Percentiles rank a stretch among this genome's conserved stretches.
phyloP scores from a whole-genome alignment of 2,113 vertebrate species.

The Heteronetta atricapilla region DNA sequence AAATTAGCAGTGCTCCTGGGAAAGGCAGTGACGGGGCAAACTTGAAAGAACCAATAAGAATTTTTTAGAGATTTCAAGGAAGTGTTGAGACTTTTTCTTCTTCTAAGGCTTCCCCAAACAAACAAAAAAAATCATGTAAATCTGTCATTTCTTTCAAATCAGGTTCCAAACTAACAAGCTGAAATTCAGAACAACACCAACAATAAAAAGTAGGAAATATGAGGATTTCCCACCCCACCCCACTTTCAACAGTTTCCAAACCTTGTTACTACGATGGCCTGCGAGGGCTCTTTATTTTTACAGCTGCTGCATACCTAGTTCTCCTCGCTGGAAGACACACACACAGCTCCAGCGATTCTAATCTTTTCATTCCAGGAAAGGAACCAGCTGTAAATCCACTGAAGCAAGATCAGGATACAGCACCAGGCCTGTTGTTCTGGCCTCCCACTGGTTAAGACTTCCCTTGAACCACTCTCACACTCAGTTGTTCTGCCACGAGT shows the following conservation, averaged over 20 bases:
- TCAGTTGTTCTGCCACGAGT: background rate
- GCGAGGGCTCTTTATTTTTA: constrained; percentile 65
- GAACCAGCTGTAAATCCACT: constrained; percentile 72
- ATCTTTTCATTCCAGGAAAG: constrained; percentile 71
- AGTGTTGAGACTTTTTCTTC: background rate
- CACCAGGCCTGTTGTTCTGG: constrained; percentile 48
- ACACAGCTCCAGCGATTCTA: constrained; percentile 61
- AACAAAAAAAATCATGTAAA: accelerated
- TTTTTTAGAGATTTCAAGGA: background rate
- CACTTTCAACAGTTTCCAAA: constrained; percentile 62
- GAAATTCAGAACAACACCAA: background rate
- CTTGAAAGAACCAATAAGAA: accelerated
- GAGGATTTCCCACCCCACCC: constrained; percentile 67
- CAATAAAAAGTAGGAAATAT: constrained; percentile 16
- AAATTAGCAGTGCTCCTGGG: background rate
- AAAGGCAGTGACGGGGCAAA: background rate
- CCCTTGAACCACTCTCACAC: constrained; percentile 42
- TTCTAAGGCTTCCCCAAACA: background rate
- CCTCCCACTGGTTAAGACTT: constrained; percentile 43
- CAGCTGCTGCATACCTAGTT: constrained; percentile 70
- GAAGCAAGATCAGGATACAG: constrained; percentile 55
- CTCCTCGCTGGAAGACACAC: constrained; percentile 66
- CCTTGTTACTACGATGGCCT: constrained; percentile 39
- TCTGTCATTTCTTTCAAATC: background rate
- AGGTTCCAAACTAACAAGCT: background rate